phyloP scores from a whole-genome alignment of 2,113 vertebrate genomes.

The Protobothrops flavoviridis region DNA sequence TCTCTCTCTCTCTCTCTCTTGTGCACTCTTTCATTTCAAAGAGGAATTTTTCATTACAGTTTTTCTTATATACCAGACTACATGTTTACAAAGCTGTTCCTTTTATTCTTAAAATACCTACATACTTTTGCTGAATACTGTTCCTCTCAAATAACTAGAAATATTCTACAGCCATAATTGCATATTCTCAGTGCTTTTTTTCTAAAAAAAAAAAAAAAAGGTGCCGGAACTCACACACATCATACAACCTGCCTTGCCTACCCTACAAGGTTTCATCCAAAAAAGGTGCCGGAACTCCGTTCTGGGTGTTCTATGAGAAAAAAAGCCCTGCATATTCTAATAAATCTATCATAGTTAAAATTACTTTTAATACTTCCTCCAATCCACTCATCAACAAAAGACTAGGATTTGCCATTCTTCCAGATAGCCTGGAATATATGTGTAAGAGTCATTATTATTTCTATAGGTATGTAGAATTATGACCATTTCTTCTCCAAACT shows the following conservation, averaged over 20 bases:
- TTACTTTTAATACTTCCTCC: neutral
- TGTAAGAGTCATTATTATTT: neutral
- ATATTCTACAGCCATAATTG: neutral
- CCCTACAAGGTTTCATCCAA: too few species aligned
- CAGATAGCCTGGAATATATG: neutral
- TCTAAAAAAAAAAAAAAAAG: too few species aligned
- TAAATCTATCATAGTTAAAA: neutral
- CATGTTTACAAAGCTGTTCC: neutral
- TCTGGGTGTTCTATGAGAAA: too few species aligned
- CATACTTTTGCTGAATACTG: neutral
- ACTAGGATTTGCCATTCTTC: neutral
- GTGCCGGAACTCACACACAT: too few species aligned
- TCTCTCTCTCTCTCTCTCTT: neutral
- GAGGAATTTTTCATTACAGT: neutral
- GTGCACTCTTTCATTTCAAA: neutral
- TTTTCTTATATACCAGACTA: neutral
- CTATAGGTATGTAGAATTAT: neutral
- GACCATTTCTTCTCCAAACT: neutral
- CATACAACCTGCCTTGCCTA: too few species aligned
- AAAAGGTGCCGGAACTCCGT: too few species aligned
- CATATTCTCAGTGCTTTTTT: neutral
- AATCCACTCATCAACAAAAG: constrained; percentile 1
- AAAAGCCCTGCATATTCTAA: neutral
- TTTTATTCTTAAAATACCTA: neutral
- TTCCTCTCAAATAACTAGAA: neutral